These are phyloP conservation scores for Caenorhabditis japonica DNA, from an alignment of 2,888 invertebrate genomes.

Conservation along the genomic window DNA sequence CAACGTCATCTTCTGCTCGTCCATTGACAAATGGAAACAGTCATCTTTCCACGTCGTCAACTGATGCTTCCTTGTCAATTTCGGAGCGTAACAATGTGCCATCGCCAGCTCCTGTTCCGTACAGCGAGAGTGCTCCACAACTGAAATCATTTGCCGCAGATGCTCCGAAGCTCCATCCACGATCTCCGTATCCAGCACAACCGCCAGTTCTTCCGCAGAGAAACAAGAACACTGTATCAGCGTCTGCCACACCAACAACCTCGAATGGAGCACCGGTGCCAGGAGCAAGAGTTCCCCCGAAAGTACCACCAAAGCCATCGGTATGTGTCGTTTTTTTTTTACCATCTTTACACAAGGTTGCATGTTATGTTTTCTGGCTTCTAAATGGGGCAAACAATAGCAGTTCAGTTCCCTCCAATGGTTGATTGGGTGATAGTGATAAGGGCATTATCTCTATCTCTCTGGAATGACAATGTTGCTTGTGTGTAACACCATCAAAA, in stretches of 20 bases:
- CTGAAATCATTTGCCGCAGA: slow-evolving; percentile 37
- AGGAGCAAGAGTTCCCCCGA: slow-evolving; percentile 68
- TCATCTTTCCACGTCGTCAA: slow-evolving; percentile 35
- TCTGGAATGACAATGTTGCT: slow-evolving; percentile 27
- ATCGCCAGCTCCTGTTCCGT: slow-evolving; percentile 51
- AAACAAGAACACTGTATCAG: slow-evolving; percentile 10
- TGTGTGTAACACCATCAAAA: slow-evolving; percentile 46
- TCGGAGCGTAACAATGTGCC: slow-evolving; percentile 41
- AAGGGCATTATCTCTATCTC: too few species aligned
- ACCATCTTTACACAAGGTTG: too few species aligned
- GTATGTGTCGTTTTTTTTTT: slow-evolving; percentile 56
- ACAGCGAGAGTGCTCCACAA: slow-evolving; percentile 47
- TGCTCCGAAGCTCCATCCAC: slow-evolving; percentile 45
- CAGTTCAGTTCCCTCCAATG: slow-evolving; percentile 27
- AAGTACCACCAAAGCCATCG: slow-evolving; percentile 74
- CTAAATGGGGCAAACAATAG: slow-evolving; percentile 22
- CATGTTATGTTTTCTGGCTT: slow-evolving; percentile 21
- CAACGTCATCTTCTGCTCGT: slow-evolving; percentile 44
- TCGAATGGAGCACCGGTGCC: slow-evolving; percentile 42
- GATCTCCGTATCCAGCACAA: slow-evolving; percentile 31
- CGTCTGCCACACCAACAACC: slow-evolving; percentile 6
- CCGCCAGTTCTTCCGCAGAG: slow-evolving; percentile 38
- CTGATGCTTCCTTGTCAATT: slow-evolving; percentile 40
- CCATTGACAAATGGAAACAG: slow-evolving; percentile 44
- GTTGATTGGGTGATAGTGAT: slow-evolving; percentile 40